Evolutionary conservation across 1,140 invertebrate species (phyloP), one percentile per base, ranked within the genome.

Genomic region (Meteorus sp.): DNA sequence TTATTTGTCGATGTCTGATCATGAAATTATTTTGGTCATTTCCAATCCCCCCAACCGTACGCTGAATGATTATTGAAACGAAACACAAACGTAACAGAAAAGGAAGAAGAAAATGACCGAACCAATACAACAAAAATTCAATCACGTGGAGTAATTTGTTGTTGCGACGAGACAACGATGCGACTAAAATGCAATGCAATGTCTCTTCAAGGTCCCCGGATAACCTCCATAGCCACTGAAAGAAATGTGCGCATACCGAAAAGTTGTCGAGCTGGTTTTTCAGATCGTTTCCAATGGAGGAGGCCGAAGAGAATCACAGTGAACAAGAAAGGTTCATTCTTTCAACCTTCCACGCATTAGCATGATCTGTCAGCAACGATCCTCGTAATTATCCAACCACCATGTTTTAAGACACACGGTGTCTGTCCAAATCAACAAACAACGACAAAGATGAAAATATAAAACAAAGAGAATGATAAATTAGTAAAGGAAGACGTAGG

Each of bases 191-290:
- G 27, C 27, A 47, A 23, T 8, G 13, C 45, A 22, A 35, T 52
- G 7, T 50, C 3, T 52, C 47, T 33, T 22, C 22, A 47, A 50
- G 60, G 55, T 60, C 58, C 23, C 25, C 19, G 20, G 39, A 31
- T 56, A 47, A 29, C 43, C 41, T 47, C 13, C 37, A 15, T 51
- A 35, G 27, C 17, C 43, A 4, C 25, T 19, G 43, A 20, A 11
- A 23, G 43, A 11, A 19, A 45, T 23, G 25, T 23, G 23, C 35
- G 50, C 56, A 58, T 56, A 62, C 58, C 35, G 54, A 33, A 65
- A 63, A 69, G 55, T 63, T 68, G 66, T 54, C 59, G 62, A 64
- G 64, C 68, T 68, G 66, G 68, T 69, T 69, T 69, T 70, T 67
- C 66, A n/a, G n/a, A n/a, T n/a, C n/a, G n/a, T n/a, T n/a, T n/a